These are phyloP conservation scores for Melanchra persicariae DNA, from an alignment of 2,888 invertebrate species.

Conservation along the genomic window DNA sequence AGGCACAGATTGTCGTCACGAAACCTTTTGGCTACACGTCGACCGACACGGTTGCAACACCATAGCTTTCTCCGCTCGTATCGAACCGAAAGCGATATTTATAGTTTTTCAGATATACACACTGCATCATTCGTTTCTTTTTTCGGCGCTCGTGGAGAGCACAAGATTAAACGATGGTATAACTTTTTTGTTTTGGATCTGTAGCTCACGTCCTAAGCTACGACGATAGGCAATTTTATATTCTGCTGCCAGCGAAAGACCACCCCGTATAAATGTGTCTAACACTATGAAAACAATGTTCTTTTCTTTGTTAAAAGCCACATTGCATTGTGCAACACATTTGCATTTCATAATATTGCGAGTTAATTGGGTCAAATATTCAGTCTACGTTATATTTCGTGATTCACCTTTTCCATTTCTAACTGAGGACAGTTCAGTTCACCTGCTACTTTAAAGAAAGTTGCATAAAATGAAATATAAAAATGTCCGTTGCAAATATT, in stretches of 20 bases:
- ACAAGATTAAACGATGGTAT: constrained; percentile 2
- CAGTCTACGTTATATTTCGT: constrained; percentile 17
- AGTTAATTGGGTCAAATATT: constrained; percentile 47
- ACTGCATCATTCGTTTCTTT: constrained; percentile 33
- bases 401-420: constrained; percentile 10
- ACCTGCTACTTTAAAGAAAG: constrained; percentile 17
- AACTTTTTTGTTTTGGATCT: constrained; percentile 13
- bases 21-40: constrained; percentile 84
- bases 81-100: constrained; percentile 72
- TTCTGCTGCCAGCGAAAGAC: not conserved
- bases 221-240: not conserved
- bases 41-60: constrained; percentile 78
- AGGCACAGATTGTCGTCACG: constrained; percentile 80
- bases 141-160: constrained; percentile 23
- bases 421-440: not conserved
- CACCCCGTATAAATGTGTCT: not conserved
- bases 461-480: constrained; percentile 38
- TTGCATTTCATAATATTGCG: constrained; percentile 35
- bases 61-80: constrained; percentile 84
- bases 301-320: constrained; percentile 6
- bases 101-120: constrained; percentile 61
- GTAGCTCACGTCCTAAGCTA: not conserved
- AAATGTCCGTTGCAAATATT: constrained; percentile 45
- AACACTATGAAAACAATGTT: constrained; percentile 2
- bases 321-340: constrained; percentile 29